A percentile compares a stretch with the other conserved stretches of the same genome.
phyloP scores from a whole-genome alignment of 2,113 vertebrate genomes.

The Nannobrachium achirus region DNA sequence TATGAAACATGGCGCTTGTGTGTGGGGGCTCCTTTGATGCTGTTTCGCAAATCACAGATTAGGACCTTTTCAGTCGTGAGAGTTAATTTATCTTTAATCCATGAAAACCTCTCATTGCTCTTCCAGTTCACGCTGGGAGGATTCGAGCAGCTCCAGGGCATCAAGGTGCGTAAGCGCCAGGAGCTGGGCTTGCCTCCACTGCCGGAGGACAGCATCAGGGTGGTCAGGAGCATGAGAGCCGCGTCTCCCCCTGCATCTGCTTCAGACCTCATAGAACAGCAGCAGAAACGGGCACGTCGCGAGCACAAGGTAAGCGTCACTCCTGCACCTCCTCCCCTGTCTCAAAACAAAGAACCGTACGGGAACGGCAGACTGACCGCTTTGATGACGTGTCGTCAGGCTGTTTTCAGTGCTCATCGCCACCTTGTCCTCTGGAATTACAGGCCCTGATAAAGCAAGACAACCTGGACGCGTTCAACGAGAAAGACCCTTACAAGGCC shows the following conservation, averaged over 20 bases:
- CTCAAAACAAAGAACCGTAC: background rate
- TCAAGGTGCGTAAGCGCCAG: conserved; percentile 88
- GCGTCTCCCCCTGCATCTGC: conserved; percentile 95
- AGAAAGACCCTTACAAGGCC: conserved; percentile 94
- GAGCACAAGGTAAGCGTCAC: conserved; percentile 89
- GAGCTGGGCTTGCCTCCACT: conserved; percentile 88
- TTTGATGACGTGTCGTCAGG: background rate
- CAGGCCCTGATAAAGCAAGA: conserved; percentile 97
- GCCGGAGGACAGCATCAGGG: conserved; percentile 95
- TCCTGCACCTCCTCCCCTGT: background rate
- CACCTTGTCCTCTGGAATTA: background rate
- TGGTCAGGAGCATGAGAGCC: conserved; percentile 94
- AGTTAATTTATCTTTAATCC: too few species aligned
- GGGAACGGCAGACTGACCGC: background rate
- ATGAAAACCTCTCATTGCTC: conserved; percentile 2
- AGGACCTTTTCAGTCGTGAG: too few species aligned
- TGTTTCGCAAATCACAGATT: too few species aligned
- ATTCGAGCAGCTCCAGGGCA: conserved; percentile 92
- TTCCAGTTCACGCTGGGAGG: conserved; percentile 93
- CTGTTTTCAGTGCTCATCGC: background rate
- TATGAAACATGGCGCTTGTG: too few species aligned
- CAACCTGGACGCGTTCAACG: conserved; percentile 97
- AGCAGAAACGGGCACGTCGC: conserved; percentile 92
- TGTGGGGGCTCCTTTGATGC: too few species aligned
- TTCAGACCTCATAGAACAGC: conserved; percentile 97